These are phyloP conservation scores for Tetropium fuscum DNA, from an alignment of 2,888 invertebrate species.

Conservation along the genomic window DNA sequence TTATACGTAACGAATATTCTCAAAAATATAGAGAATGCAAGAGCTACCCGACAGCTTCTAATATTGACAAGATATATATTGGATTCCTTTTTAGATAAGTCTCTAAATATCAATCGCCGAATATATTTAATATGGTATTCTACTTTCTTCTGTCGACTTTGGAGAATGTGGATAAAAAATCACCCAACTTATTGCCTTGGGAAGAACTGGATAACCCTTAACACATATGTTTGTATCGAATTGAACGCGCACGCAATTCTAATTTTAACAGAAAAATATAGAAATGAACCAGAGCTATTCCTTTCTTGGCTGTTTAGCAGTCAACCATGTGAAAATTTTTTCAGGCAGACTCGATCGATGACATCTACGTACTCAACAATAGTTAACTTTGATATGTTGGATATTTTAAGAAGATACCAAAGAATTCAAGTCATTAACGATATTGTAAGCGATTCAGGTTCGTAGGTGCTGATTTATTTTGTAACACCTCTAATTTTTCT, in stretches of 20 bases:
- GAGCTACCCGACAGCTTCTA: background rate
- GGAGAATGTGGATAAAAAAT: background rate
- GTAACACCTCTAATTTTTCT: no score
- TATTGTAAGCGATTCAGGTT: background rate
- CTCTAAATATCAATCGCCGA: background rate
- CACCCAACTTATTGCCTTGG: background rate
- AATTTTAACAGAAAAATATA: background rate
- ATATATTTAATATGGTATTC: background rate
- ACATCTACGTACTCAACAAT: background rate
- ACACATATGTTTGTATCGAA: background rate
- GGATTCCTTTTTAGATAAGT: background rate
- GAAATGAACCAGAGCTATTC: background rate
- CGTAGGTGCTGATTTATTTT: no score
- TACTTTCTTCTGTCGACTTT: background rate
- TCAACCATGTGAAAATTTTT: background rate
- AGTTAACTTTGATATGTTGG: background rate
- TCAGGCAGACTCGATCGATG: background rate
- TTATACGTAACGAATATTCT: background rate
- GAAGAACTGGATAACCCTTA: background rate
- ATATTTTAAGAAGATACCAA: background rate
- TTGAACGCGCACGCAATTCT: background rate
- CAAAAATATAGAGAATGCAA: background rate
- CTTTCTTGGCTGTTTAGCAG: conserved; percentile 1
- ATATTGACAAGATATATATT: background rate
- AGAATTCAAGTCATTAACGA: background rate